Percentiles rank a stretch among this genome's conserved stretches.
phyloP scores from a whole-genome alignment of 30 jellyfish, hydroid and myxozoan species.

The Cassiopea xamachana region DNA sequence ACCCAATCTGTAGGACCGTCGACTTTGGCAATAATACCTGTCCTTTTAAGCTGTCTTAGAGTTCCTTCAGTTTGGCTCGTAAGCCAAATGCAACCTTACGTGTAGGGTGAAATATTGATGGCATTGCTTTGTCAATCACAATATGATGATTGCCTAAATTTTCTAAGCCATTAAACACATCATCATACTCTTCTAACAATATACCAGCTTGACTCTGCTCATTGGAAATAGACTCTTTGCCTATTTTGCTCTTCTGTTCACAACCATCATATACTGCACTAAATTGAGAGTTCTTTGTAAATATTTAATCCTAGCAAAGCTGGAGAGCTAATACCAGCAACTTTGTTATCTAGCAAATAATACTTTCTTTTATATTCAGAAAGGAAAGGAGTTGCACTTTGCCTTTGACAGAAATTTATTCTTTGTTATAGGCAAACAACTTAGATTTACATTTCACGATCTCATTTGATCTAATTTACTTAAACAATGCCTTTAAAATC shows the following conservation, averaged over 20 bases:
- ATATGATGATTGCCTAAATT: background rate
- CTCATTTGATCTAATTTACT: background rate
- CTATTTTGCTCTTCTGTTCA: background rate
- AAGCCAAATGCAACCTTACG: background rate
- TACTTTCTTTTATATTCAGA: background rate
- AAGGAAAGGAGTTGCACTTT: background rate
- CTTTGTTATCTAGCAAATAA: background rate
- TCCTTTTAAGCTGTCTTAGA: background rate
- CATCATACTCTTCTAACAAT: background rate
- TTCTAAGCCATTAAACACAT: background rate
- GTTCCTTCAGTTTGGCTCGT: background rate
- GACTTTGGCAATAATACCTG: background rate
- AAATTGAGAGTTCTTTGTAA: background rate
- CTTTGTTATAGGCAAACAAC: background rate
- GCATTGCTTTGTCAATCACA: background rate
- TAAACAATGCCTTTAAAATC: background rate
- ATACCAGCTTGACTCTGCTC: background rate
- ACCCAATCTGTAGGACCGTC: background rate
- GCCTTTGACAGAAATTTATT: background rate
- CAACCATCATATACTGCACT: background rate
- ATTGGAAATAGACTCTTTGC: background rate
- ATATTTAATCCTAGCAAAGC: background rate
- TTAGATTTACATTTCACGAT: background rate
- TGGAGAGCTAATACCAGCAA: background rate
- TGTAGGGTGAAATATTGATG: background rate